These are phyloP conservation scores for Drosophila santomea DNA, from an alignment of 1,140 invertebrate genomes.

Conservation along the genomic window DNA sequence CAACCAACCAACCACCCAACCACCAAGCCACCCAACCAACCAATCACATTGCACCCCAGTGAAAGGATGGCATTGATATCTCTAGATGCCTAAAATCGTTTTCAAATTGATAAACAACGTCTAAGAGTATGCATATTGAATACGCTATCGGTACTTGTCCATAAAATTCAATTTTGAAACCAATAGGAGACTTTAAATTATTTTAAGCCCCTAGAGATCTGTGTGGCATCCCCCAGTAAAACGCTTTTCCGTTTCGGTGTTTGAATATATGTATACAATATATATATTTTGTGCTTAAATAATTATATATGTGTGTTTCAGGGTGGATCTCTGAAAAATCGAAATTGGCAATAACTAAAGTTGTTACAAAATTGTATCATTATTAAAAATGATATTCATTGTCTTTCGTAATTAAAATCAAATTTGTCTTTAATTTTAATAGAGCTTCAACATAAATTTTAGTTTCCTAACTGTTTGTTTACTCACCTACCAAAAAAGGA, in stretches of 20 bases:
- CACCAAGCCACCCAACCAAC: not conserved
- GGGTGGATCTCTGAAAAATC: slow-evolving; percentile 11
- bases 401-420: no score
- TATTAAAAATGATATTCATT: no score
- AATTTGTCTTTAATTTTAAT: no score
- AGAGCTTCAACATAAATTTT: no score
- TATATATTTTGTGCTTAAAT: slow-evolving; percentile 30
- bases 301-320: slow-evolving; percentile 11
- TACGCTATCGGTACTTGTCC: no score
- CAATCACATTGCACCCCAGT: not conserved
- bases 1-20: slow-evolving; percentile 1
- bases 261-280: slow-evolving; percentile 18
- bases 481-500: not conserved
- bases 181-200: no score
- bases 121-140: not conserved
- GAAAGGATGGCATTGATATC: not conserved
- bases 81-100: no score
- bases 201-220: not conserved
- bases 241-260: not conserved
- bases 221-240: not conserved
- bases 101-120: no score
- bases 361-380: not conserved
- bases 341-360: not conserved
- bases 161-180: not conserved
- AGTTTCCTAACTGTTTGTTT: no score